phyloP scores from a whole-genome alignment of 2,888 invertebrate genomes.

The Drosophila quinaria region DNA sequence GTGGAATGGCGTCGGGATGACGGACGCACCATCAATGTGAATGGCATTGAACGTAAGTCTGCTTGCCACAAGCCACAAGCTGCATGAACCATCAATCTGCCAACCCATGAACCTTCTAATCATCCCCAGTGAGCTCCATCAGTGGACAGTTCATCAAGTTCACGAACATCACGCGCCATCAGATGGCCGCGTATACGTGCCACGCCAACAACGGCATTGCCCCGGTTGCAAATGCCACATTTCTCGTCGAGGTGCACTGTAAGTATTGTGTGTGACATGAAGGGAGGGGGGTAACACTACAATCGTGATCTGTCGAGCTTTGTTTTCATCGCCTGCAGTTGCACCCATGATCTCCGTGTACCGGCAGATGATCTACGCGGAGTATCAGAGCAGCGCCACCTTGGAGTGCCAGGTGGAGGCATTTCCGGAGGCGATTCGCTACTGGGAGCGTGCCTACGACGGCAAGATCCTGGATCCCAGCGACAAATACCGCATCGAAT shows the following conservation, averaged over 20 bases:
- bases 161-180: constrained; percentile 89
- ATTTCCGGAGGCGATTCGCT: constrained; percentile 93
- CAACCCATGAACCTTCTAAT: neutral
- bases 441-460: constrained; percentile 92
- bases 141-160: constrained; percentile 92
- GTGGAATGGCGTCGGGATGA: constrained; percentile 92
- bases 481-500: constrained; percentile 89
- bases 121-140: constrained; percentile 89
- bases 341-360: constrained; percentile 93
- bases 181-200: constrained; percentile 92
- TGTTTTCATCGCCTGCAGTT: constrained; percentile 87
- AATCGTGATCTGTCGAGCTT: neutral
- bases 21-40: constrained; percentile 88
- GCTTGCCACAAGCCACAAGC: no score
- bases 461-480: constrained; percentile 90
- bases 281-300: neutral
- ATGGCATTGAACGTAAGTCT: constrained; percentile 88
- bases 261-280: constrained; percentile 86
- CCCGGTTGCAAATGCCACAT: constrained; percentile 92
- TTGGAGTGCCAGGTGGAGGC: constrained; percentile 95
- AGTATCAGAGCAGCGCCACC: constrained; percentile 89
- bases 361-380: constrained; percentile 90
- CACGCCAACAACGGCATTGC: constrained; percentile 94
- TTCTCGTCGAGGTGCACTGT: constrained; percentile 96
- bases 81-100: neutral